Conservation (phyloP, 2,113 vertebrate species). For the Dicentrarchus labrax region DNA sequence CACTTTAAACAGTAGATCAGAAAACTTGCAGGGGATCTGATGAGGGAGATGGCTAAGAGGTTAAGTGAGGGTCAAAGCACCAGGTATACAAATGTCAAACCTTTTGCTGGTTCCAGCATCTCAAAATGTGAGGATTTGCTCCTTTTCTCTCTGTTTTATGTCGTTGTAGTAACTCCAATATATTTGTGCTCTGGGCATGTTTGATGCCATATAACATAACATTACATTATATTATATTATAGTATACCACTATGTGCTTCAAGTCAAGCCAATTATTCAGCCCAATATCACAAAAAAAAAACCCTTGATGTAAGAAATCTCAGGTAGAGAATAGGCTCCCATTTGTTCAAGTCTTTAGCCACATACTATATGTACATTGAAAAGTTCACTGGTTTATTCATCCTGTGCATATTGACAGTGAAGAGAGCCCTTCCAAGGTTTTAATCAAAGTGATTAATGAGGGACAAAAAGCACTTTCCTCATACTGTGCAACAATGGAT, state of each 20-base stretch:
- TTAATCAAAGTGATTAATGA: not conserved
- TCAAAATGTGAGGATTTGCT: not conserved
- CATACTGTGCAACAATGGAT: not conserved
- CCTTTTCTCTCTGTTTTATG: not conserved
- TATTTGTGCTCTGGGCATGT: not conserved
- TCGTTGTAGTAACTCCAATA: not conserved
- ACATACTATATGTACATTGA: no score
- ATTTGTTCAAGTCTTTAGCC: no score
- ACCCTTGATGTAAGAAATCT: no score
- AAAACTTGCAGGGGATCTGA: slow-evolving; percentile 12
- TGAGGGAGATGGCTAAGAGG: not conserved
- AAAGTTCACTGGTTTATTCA: no score
- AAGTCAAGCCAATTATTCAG: not conserved
- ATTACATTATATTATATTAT: not conserved
- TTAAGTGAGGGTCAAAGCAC: not conserved
- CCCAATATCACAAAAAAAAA: no score
- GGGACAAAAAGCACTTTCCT: not conserved
- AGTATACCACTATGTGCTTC: not conserved
- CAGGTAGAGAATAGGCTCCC: no score
- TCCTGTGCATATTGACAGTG: no score
- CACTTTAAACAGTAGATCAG: slow-evolving; percentile 13
- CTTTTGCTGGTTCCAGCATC: not conserved
- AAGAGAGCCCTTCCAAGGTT: not conserved
- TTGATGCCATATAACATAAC: not conserved
- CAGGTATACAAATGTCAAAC: not conserved